A percentile compares a stretch with the other conserved stretches of the same genome.
These are phyloP conservation scores for Corapipo altera DNA, from an alignment of 2,113 vertebrate genomes.

Conservation along the genomic window DNA sequence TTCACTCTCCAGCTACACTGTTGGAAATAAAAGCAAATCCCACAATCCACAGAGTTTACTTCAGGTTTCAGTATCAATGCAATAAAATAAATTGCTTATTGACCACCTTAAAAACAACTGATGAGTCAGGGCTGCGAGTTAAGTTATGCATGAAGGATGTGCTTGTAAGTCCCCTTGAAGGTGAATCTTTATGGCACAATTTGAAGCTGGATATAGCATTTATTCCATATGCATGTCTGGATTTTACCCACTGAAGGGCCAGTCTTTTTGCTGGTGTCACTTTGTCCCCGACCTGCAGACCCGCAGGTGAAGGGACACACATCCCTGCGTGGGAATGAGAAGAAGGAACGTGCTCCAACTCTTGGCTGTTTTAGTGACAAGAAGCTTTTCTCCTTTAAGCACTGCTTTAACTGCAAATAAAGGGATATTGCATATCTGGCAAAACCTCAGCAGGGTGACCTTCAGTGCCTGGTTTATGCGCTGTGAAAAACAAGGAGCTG, in stretches of 20 bases:
- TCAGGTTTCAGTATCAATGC: neutral
- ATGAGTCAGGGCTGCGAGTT: neutral
- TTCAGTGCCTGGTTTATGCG: neutral
- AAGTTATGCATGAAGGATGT: neutral
- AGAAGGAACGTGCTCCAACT: neutral
- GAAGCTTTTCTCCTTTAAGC: conserved; percentile 6
- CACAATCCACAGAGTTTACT: neutral
- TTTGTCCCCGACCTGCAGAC: neutral
- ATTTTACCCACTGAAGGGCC: neutral
- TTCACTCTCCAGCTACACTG: neutral
- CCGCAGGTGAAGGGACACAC: neutral
- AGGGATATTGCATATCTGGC: conserved; percentile 25
- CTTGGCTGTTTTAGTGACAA: neutral
- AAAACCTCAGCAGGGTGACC: conserved; percentile 28
- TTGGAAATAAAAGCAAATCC: neutral
- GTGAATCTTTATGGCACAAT: neutral
- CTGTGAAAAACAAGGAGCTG: conserved; percentile 18
- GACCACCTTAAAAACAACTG: conserved; percentile 9
- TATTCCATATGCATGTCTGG: neutral
- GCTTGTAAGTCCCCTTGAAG: neutral
- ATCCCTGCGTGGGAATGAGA: neutral
- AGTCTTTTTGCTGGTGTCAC: neutral
- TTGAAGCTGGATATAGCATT: neutral
- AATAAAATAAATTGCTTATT: conserved; percentile 48
- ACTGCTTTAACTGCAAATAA: neutral